Conservation (phyloP, 2,797 vertebrate genomes). For the Chrosomus eos region DNA sequence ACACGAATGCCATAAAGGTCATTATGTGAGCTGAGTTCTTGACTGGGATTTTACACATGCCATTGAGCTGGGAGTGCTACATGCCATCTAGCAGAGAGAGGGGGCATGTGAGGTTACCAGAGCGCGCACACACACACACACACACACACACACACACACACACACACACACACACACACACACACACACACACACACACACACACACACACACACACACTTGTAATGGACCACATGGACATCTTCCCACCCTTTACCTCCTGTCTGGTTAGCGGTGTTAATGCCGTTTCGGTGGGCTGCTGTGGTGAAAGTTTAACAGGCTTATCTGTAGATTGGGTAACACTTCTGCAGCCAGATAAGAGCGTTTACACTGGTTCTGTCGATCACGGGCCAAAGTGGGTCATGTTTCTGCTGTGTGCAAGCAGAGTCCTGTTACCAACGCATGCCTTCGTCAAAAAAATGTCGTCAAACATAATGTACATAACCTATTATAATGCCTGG, state of each 20-base stretch:
- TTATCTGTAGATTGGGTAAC: conserved; percentile 72
- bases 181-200: neutral
- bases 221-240: neutral
- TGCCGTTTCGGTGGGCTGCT: conserved; percentile 60
- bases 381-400: conserved; percentile 70
- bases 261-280: conserved; percentile 35
- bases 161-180: neutral
- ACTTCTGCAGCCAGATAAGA: conserved; percentile 72
- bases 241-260: conserved; percentile 8
- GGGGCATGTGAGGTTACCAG: conserved; percentile 20
- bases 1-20: conserved; percentile 69
- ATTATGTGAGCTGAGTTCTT: conserved; percentile 62
- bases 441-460: conserved; percentile 43
- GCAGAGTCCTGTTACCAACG: conserved; percentile 63
- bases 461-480: too few relatives aligned
- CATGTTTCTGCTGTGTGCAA: conserved; percentile 73
- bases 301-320: conserved; percentile 80
- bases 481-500: too few relatives aligned
- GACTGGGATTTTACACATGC: conserved; percentile 57
- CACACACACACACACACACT: neutral
- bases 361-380: conserved; percentile 76
- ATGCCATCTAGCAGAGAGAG: conserved; percentile 40
- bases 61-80: conserved; percentile 52
- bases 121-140: neutral
- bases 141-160: neutral